Conservation (phyloP, 2,113 vertebrate species). For the Saimiri boliviensis region DNA sequence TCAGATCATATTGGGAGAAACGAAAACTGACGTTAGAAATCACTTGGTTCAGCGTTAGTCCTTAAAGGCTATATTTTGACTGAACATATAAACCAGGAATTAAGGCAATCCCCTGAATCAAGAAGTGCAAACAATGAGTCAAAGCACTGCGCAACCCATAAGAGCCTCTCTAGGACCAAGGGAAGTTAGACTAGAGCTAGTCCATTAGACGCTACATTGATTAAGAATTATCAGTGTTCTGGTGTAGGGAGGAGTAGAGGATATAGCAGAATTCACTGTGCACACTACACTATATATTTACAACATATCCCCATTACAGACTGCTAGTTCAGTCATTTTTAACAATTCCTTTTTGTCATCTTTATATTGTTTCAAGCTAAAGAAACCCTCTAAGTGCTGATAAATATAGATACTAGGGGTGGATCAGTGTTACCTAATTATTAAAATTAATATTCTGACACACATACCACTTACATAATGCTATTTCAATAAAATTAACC, state of each 20-base stretch:
- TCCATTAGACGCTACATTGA: neutral
- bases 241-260: no score
- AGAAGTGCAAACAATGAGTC: neutral
- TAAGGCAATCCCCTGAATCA: neutral
- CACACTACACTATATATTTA: neutral
- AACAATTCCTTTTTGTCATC: neutral
- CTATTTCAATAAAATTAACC: neutral
- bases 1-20: neutral
- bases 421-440: neutral
- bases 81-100: neutral
- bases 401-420: neutral
- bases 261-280: neutral
- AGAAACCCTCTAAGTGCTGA: neutral
- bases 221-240: neutral
- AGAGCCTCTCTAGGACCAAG: neutral
- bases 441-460: slow-evolving; percentile 2
- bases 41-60: neutral
- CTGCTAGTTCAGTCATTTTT: neutral
- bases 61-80: neutral
- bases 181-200: neutral
- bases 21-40: neutral
- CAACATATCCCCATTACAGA: neutral
- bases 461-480: neutral
- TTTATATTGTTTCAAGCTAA: neutral
- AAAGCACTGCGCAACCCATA: no score